These are phyloP conservation scores for Mionectes olivaceus DNA, from an alignment of 2,797 vertebrate genomes.

Conservation along the genomic window DNA sequence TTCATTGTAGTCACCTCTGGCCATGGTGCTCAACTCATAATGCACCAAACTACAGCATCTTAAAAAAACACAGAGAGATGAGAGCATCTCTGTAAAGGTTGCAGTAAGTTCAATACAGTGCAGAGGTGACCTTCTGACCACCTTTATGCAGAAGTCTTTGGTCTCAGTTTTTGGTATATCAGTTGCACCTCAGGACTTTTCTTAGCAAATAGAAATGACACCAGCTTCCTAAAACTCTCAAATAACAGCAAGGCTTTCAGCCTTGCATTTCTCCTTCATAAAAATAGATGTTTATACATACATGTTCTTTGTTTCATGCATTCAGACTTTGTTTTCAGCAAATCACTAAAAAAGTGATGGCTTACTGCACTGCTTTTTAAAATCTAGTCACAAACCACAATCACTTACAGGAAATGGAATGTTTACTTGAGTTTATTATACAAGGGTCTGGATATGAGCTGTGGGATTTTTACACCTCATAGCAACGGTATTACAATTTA, in stretches of 20 bases:
- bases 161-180: not conserved
- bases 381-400: slow-evolving; percentile 89
- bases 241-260: not conserved
- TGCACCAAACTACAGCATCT: not conserved
- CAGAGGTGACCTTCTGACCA: not conserved
- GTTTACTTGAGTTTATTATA: slow-evolving; percentile 93
- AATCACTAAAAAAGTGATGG: slow-evolving; percentile 79
- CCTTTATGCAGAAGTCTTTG: not conserved
- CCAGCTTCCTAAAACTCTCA: not conserved
- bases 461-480: slow-evolving; percentile 89
- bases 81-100: not conserved
- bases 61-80: not conserved
- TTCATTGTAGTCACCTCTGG: not conserved
- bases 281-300: slow-evolving; percentile 62
- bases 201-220: not conserved
- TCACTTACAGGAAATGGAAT: slow-evolving; percentile 93
- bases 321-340: slow-evolving; percentile 80
- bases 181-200: not conserved
- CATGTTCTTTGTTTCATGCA: slow-evolving; percentile 41
- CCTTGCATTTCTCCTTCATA: slow-evolving; percentile 8
- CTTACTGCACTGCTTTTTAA: slow-evolving; percentile 81
- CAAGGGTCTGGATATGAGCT: slow-evolving; percentile 86
- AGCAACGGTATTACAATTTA: slow-evolving; percentile 95
- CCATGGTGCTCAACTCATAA: not conserved
- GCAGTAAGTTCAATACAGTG: not conserved